Percentiles rank a stretch among this genome's conserved stretches.
Conservation (phyloP, 2,888 invertebrate species). For the Calameuta idolon region DNA sequence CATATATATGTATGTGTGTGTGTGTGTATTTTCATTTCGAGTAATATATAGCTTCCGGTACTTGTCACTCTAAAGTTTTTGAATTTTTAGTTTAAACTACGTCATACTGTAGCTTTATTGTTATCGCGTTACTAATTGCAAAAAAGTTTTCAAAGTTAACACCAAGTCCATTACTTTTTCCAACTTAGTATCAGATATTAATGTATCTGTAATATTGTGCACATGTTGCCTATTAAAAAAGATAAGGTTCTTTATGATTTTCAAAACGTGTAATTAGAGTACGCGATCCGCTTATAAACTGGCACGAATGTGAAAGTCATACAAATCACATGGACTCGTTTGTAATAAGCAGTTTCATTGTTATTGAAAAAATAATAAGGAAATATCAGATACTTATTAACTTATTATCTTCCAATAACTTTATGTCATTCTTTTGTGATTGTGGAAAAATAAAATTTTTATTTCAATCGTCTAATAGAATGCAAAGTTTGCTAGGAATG, state of each 20-base stretch:
- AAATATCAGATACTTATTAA: too few relatives aligned
- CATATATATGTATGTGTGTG: not conserved
- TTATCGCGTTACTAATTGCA: not conserved
- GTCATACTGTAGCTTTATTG: not conserved
- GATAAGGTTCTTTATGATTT: not conserved
- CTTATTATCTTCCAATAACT: too few relatives aligned
- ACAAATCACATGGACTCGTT: not conserved
- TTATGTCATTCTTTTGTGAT: too few relatives aligned
- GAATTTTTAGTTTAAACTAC: slow-evolving; percentile 43
- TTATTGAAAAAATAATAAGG: not conserved
- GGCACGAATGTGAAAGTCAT: not conserved
- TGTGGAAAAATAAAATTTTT: too few relatives aligned
- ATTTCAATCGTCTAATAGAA: too few relatives aligned
- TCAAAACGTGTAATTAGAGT: not conserved
- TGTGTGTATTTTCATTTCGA: not conserved
- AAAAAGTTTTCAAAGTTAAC: not conserved
- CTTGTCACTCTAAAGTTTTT: slow-evolving; percentile 40
- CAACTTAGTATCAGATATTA: not conserved
- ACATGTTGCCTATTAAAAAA: not conserved
- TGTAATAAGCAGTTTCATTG: not conserved
- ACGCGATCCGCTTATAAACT: not conserved
- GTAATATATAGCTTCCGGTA: not conserved
- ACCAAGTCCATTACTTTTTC: not conserved
- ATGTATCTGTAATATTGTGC: not conserved
- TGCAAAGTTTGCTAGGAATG: too few relatives aligned